Conservation (phyloP, 2,797 vertebrate species). For the Denticeps clupeoides region DNA sequence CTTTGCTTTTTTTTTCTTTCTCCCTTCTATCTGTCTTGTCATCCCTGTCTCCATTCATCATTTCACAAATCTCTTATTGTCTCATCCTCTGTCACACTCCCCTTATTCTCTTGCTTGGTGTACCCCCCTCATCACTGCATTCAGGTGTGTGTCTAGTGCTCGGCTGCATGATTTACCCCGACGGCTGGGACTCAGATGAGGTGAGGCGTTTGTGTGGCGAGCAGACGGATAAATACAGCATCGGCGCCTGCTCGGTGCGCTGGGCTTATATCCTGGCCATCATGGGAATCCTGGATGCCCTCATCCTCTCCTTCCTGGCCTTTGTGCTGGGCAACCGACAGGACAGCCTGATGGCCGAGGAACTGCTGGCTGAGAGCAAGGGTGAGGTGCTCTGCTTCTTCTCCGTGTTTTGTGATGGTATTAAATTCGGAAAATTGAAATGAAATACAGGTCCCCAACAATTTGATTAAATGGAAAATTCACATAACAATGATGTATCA, state of each 20-base stretch:
- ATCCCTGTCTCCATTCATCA: neutral
- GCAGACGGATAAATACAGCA: slow-evolving; percentile 83
- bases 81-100: neutral
- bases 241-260: slow-evolving; percentile 89
- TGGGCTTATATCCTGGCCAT: slow-evolving; percentile 97
- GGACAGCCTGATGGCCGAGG: slow-evolving; percentile 68
- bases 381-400: too few species aligned
- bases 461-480: too few species aligned
- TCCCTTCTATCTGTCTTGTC: neutral
- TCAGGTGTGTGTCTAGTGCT: slow-evolving; percentile 87
- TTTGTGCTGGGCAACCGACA: slow-evolving; percentile 93
- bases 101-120: neutral
- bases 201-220: slow-evolving; percentile 90
- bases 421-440: too few species aligned
- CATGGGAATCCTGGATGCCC: slow-evolving; percentile 91
- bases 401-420: too few species aligned
- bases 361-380: slow-evolving; percentile 87
- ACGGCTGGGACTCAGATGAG: slow-evolving; percentile 90
- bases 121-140: neutral
- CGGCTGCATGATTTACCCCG: slow-evolving; percentile 93
- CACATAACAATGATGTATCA: too few species aligned
- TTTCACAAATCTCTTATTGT: neutral
- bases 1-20: neutral
- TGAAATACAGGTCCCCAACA: too few species aligned
- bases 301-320: slow-evolving; percentile 93